Evolutionary conservation across 2,888 invertebrate genomes (phyloP), one percentile per base, ranked within the genome.

Genomic region (Lasioglossum vierecki): DNA sequence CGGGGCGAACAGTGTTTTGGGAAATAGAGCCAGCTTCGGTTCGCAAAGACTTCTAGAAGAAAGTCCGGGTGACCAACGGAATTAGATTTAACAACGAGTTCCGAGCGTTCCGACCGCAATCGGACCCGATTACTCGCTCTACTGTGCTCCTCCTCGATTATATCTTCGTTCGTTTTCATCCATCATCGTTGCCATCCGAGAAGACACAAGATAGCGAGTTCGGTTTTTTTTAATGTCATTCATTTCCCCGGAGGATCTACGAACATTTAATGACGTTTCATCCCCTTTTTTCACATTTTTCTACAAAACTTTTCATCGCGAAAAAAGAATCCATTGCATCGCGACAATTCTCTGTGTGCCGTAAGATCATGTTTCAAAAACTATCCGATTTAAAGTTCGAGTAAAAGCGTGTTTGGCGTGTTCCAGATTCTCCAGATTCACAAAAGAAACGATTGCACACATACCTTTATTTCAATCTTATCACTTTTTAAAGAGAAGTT

Each of bases 21-120:
- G 39, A 68, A 68, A 68, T 41, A 68, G 35, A 68, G 4, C 39
- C 39, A 11, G 68, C 35, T 13, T 68, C 68, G 39, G 9, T 41
- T 68, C 22, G 68, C 18, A 39, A 39, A 68, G 68, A 68, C 68
- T 68, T 39, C 39, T 1, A 39, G 30, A 66, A 35, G 66, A 66
- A 35, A 68, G 35, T 41, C 68, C n/a, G 68, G 22, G 18, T 22
- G 39, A 35, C 68, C 35, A 39, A 22, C 39, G 39, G 22, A 68
- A 41, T 39, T 68, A 22, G 68, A 68, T 68, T 68, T 35, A 66
- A 66, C 39, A 39, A 39, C 68, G 68, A 68, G 18, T 68, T 68
- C 39, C 39, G 18, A 11, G 66, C 4, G 35, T 68, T 39, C 9
- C 22, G 35, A 6, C 39, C 39, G 68, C 22, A 22, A 39, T 68